Evolutionary conservation across 2,888 invertebrate species (phyloP), one percentile per base, ranked within the genome.

Genomic region (Beris chalybata): DNA sequence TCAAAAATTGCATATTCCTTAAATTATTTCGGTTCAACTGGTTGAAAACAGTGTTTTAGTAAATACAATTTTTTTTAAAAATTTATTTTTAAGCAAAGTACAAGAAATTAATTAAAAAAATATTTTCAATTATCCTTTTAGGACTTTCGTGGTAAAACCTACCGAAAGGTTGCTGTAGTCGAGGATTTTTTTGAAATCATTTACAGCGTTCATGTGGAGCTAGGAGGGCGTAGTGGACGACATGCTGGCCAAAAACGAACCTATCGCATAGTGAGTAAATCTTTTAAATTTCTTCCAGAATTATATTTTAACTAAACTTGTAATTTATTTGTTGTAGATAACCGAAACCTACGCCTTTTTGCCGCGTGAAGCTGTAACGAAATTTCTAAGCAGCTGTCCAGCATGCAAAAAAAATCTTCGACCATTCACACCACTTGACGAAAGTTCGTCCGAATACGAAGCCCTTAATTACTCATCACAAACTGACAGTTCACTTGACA

Each of bases 181-280:
- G 97, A 97, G 82, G 93, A 96, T 77, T 97, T 97, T 84, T 97
- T 95, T 79, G 93, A 96, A 78, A 97, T 97, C 71, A 97, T 97
- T 76, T 95, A 95, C 82, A 92, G 91, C 59, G 94, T 97, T 13
- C 97, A 97, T 79, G 95, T 97, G 64, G 95, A 95, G 77, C 85
- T 94, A 75, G 95, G 95, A 79, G 95, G 95, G 61, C 85, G 93
- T 72, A 90, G 90, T 61, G 95, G 95, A 66, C 94, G 95, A 81
- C 97, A 97, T 78, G 96, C 96, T n/a, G 97, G 97, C 48, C 97
- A 97, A 79, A 97, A 97, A 79, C 86, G 95, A 72, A 97, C 97
- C 0, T 97, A 97, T 82, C 86, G 95, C 84, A 96, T 95, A 78
- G 97, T 97, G 83, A 77, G 78, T 76, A 29, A 22, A 44, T n/a